These are phyloP conservation scores for Bombus haemorrhoidalis DNA, from an alignment of 1,140 invertebrate genomes.

Conservation along the genomic window DNA sequence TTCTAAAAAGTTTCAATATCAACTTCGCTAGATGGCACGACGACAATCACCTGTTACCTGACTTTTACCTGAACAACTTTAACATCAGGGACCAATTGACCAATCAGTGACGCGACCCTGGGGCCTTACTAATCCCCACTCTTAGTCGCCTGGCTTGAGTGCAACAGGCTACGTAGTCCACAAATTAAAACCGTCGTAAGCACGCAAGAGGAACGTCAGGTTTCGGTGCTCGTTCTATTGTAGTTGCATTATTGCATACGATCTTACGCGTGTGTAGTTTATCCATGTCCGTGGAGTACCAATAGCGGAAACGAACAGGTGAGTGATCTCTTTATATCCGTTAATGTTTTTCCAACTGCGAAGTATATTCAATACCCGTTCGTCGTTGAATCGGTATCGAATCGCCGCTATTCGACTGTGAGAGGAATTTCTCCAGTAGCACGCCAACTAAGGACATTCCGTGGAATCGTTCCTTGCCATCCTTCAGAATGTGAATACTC, in stretches of 20 bases:
- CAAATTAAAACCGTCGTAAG: slow-evolving; percentile 45
- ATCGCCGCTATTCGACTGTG: not conserved
- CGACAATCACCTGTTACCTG: slow-evolving; percentile 71
- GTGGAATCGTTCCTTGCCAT: not conserved
- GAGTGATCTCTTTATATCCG: slow-evolving; percentile 7
- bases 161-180: slow-evolving; percentile 58
- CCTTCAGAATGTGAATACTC: slow-evolving; percentile 10
- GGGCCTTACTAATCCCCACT: slow-evolving; percentile 62
- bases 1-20: not conserved
- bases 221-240: not conserved
- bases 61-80: slow-evolving; percentile 69
- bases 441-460: slow-evolving; percentile 26
- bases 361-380: slow-evolving; percentile 3
- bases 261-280: slow-evolving; percentile 5
- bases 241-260: not conserved
- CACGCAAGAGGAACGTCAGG: slow-evolving; percentile 37
- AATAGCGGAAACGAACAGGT: slow-evolving; percentile 32
- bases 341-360: too few relatives aligned
- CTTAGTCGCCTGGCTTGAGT: slow-evolving; percentile 17
- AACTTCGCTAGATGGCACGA: slow-evolving; percentile 69
- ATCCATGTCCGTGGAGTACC: not conserved
- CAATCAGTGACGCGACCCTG: slow-evolving; percentile 60
- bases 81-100: slow-evolving; percentile 45
- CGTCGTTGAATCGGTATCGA: slow-evolving; percentile 2
- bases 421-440: not conserved